Conservation (phyloP, 2,888 invertebrate genomes). For the Lasioglossum lativentre region DNA sequence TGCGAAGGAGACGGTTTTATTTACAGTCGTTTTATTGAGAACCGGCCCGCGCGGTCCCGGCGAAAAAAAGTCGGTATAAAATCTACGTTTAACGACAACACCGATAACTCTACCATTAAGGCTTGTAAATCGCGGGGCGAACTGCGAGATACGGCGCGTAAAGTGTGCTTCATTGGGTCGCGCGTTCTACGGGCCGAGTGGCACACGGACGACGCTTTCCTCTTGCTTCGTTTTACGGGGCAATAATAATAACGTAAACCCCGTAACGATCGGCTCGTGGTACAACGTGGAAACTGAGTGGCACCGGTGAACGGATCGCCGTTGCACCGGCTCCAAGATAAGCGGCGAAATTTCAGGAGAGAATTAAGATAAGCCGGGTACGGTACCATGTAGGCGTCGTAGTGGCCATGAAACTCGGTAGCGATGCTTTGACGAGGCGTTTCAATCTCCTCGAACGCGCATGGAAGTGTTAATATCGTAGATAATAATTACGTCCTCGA, state of each 20-base stretch:
- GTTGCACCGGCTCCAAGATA: slow-evolving; percentile 47
- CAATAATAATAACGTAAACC: slow-evolving; percentile 68
- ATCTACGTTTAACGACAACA: slow-evolving; percentile 52
- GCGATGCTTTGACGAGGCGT: slow-evolving; percentile 57
- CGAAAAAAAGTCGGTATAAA: slow-evolving; percentile 47
- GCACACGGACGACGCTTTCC: slow-evolving; percentile 10
- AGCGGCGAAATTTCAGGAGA: slow-evolving; percentile 58
- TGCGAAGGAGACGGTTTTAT: slow-evolving; percentile 22
- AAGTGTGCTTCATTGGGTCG: slow-evolving; percentile 42
- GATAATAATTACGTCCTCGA: slow-evolving; percentile 53
- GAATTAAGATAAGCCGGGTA: slow-evolving; percentile 71
- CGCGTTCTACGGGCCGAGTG: slow-evolving; percentile 17
- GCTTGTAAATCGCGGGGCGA: slow-evolving; percentile 54
- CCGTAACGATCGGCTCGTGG: slow-evolving; percentile 44
- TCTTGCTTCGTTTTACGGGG: slow-evolving; percentile 62
- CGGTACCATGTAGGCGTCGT: slow-evolving; percentile 55
- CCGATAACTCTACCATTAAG: slow-evolving; percentile 59
- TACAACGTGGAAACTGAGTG: slow-evolving; percentile 50
- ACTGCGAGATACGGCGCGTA: slow-evolving; percentile 49
- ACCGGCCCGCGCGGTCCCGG: slow-evolving; percentile 26
- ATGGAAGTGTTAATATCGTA: slow-evolving; percentile 41
- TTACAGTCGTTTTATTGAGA: slow-evolving; percentile 50
- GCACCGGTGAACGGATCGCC: slow-evolving; percentile 56
- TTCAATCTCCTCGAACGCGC: slow-evolving; percentile 44
- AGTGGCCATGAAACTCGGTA: slow-evolving; percentile 66